Percentiles rank a stretch among this genome's conserved stretches.
phyloP scores from a whole-genome alignment of 2,797 vertebrate genomes.

The Chiroxiphia lanceolata region DNA sequence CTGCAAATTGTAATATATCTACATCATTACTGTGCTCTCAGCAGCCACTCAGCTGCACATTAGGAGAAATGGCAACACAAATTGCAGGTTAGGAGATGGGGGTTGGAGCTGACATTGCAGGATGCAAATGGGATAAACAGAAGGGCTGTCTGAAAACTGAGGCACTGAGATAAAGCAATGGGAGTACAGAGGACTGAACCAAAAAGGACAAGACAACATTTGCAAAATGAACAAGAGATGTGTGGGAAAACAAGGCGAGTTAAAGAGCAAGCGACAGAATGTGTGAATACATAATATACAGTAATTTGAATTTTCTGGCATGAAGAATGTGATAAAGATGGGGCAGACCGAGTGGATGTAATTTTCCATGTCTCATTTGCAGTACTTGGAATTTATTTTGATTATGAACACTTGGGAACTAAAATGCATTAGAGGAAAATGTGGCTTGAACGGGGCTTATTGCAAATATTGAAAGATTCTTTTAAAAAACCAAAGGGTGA shows the following conservation, averaged over 20 bases:
- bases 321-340: slow-evolving; percentile 21
- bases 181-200: not conserved
- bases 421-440: not conserved
- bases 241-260: slow-evolving; percentile 47
- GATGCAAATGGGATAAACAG: not conserved
- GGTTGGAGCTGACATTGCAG: not conserved
- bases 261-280: slow-evolving; percentile 43
- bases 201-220: not conserved
- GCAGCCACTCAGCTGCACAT: not conserved
- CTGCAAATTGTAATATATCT: not conserved
- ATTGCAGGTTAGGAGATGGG: not conserved
- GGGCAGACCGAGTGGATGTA: slow-evolving; percentile 10
- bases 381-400: slow-evolving; percentile 12
- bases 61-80: not conserved
- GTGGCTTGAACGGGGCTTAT: not conserved
- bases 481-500: not conserved
- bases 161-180: not conserved
- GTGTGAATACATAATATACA: slow-evolving; percentile 45
- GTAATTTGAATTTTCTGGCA: slow-evolving; percentile 36
- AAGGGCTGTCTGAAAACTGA: not conserved
- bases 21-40: not conserved
- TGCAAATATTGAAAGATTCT: not conserved
- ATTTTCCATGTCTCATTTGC: slow-evolving; percentile 22
- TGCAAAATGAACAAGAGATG: slow-evolving; percentile 39
- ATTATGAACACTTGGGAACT: not conserved